Evolutionary conservation across 1,140 invertebrate genomes (phyloP), one percentile per base, ranked within the genome.

Genomic region (Lordiphosa clarofinis): DNA sequence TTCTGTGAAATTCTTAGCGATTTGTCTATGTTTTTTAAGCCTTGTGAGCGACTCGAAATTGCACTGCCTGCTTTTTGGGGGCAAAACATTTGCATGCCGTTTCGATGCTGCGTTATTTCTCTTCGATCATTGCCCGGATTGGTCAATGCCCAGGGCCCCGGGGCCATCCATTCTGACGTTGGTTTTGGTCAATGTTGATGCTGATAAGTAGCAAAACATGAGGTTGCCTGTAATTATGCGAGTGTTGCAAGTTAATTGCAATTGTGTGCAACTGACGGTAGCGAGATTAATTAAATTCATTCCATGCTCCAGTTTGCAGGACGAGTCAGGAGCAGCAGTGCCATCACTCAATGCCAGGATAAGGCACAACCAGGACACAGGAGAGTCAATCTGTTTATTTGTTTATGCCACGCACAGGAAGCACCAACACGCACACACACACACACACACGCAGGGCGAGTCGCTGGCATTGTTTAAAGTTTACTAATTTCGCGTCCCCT

Each of bases 181-280:
- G 60, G 64, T 4, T 28, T 28, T 28, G 24, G 73, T 75, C 74
- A 86, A 79, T 86, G 81, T 86, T 86, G 81, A 81, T 86, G 81
- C 81, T 86, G 81, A 86, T 86, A 86, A 82, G 82, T 86, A 87
- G 82, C 75, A 86, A 86, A 87, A 87, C 82, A 87, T 87, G 82
- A 87, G 76, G 82, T 87, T 76, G 73, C 67, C 69, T 78, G 76
- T 87, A 87, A 87, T 87, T 87, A 82, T 86, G 84, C 73, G 74
- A 87, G 76, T 86, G 86, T 87, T 87, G 86, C 86, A 86, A 87
- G 78, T 87, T 87, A 87, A 87, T 87, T 86, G 79, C 79, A 82
- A 87, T 87, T 87, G 86, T 86, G 79, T 87, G 86, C 79, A 86
- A 87, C 75, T 87, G 86, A 87, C 73, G 73, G 79, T 82, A 73